Evolutionary conservation across 2,888 invertebrate genomes (phyloP), one percentile per base, ranked within the genome.

Genomic region (Agrochola litura): DNA sequence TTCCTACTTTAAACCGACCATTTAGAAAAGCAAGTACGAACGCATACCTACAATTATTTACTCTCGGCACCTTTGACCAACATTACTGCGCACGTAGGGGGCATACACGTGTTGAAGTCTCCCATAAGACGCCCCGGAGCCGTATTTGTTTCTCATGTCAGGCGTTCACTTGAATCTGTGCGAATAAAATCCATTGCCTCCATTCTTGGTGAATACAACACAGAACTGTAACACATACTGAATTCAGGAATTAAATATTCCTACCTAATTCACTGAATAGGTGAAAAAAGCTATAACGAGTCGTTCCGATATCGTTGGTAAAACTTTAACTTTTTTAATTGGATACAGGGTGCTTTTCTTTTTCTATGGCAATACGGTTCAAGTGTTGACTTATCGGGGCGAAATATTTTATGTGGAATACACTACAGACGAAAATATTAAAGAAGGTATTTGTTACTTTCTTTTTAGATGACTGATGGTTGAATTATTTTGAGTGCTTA

Each of bases 41-140:
- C 77, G 10, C 37, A 22, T 56, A 52, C 22, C 8, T 52, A 77
- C 54, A 56, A 46, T 54, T 30, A 77, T 77, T 56, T 56, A 49
- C 56, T 12, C 19, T 5, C 30, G n/a, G 1, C 19, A 37, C n/a
- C 41, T 65, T 22, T 6, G 14, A 14, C 46, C 37, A 25, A 56
- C 25, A 25, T 56, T 64, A 22, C n/a, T 66, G 25, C 25, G 16
- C 16, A 49, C 41, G 6, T 22, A 58, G 9, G 52, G 22, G 30
- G 6, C 58, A 60, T 58, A 79, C 77, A 80, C 81, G 81, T 78
- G 81, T 52, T 30, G n/a, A 19, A 14, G n/a, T n/a, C 16, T 79
- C 41, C 56, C 41, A 22, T 46, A 63, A 46, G 56, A 56, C 37
- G 37, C 41, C n/a, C 60, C 14, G 37, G n/a, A 69, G 37, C 25